Base-by-base conservation (phyloP, 2,797 vertebrate species). In the Coreius guichenoti region DNA sequence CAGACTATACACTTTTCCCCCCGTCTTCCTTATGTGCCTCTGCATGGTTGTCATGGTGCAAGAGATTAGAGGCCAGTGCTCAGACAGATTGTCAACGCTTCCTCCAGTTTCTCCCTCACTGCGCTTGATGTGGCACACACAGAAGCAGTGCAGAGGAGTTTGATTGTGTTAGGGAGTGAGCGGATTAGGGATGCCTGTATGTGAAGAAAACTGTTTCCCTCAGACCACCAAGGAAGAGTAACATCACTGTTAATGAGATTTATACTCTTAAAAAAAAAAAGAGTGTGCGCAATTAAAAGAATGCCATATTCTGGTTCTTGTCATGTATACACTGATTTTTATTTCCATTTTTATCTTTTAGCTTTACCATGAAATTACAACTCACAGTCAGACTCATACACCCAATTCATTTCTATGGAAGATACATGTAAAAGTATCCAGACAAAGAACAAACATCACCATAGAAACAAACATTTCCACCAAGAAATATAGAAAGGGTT, bases 381-480 rank as follows among this genome's bases (percentile, higher is more conserved):
- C 65, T 89, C 87, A 93, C 90, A 93, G 92, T 78, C 92, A 90
- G 86, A 93, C 91, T 92, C 51, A 83, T 88, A 93, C 85, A 90
- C 89, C 73, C 81, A 83, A 83, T 86, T 90, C 76, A 73, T 78
- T 74, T 84, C 88, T 92, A 81, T 91, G 89, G 88, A 88, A 86
- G 56, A 87, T 70, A 80, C 79, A 78, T 47, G 47, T 56, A 49
- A 81, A 54, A 91, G 89, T 90, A 90, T 85, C 90, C 86, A 92
- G 88, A 94, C 91, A 92, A 86, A 49, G 78, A 91, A 93, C 91
- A 89, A 88, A 92, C 91, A 91, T 89, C 90, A 94, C 90, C 87
- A 90, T 88, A 89, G 75, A 91, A 93, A 92, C 83, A 91, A 89
- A 94, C 92, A 86, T 93, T 92, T 92, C 91, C 91, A 93, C 93